Percentiles rank a stretch among this genome's conserved stretches.
Evolutionary conservation across 2,888 invertebrate genomes (phyloP).

Genomic region (Hemistola chrysoprasaria): DNA sequence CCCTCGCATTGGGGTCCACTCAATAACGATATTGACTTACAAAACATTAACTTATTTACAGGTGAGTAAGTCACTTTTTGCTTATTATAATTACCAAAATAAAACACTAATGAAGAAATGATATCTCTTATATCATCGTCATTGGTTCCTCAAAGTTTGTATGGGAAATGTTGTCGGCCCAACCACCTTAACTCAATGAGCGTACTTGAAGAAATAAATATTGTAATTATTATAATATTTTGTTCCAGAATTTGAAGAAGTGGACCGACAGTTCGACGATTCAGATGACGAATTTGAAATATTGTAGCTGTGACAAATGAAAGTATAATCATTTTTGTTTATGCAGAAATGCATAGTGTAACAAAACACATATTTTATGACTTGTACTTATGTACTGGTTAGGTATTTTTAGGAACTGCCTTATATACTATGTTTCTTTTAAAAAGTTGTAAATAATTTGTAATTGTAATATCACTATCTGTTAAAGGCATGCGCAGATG

Average conservation of each 20-base stretch:
- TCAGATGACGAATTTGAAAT: conserved; percentile 93
- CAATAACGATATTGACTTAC: conserved; percentile 58
- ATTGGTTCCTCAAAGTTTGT: too few species aligned
- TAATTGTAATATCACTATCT: too few species aligned
- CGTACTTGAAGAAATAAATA: too few species aligned
- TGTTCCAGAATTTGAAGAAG: conserved; percentile 83
- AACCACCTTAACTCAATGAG: too few species aligned
- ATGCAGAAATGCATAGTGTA: background rate
- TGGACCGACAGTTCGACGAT: conserved; percentile 85
- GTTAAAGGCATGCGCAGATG: too few species aligned
- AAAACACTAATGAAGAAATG: too few species aligned
- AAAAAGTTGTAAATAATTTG: too few species aligned
- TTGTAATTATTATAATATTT: too few species aligned
- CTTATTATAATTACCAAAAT: too few species aligned
- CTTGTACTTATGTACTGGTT: conserved; percentile 29
- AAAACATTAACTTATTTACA: conserved; percentile 62
- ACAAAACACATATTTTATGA: background rate
- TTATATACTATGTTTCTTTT: conserved; percentile 5
- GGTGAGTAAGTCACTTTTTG: conserved; percentile 44
- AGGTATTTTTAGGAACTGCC: conserved; percentile 1
- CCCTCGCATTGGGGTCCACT: conserved; percentile 88
- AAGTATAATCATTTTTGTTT: conserved; percentile 5
- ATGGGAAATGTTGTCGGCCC: too few species aligned
- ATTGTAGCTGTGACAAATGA: conserved; percentile 74
- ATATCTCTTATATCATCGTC: too few species aligned